Conservation (phyloP, 2,113 vertebrate genomes). For the Hylia prasina region DNA sequence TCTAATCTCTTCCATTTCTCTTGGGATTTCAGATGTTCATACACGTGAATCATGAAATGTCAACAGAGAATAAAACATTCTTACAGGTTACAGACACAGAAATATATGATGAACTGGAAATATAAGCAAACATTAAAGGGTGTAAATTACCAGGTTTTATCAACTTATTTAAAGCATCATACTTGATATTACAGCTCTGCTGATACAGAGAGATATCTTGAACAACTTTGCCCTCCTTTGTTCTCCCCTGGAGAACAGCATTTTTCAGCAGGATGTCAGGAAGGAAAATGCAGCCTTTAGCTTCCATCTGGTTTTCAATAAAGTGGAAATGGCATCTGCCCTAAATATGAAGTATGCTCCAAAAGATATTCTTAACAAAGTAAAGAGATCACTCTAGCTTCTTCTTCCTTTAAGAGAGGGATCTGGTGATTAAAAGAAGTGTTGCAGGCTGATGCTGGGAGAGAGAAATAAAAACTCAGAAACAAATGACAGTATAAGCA, state of each 20-base stretch:
- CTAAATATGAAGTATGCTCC: neutral
- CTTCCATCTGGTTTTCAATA: neutral
- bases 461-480: neutral
- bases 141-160: neutral
- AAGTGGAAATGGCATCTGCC: neutral
- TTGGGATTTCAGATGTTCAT: neutral
- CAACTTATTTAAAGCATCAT: neutral
- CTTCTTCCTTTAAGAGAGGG: neutral
- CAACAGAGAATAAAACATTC: neutral
- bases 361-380: neutral
- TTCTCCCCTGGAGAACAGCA: neutral
- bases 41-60: neutral
- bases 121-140: neutral
- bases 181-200: neutral
- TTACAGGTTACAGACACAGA: neutral
- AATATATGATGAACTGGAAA: neutral
- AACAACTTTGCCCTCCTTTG: neutral
- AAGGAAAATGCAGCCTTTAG: neutral
- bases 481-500: neutral
- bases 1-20: slow-evolving; percentile 2
- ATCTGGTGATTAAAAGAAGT: neutral
- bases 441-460: neutral
- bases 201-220: neutral
- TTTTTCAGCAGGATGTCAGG: slow-evolving; percentile 5
- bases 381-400: neutral